These are phyloP conservation scores for Xenopus laevis DNA, from an alignment of 2,113 vertebrate species.

Conservation along the genomic window DNA sequence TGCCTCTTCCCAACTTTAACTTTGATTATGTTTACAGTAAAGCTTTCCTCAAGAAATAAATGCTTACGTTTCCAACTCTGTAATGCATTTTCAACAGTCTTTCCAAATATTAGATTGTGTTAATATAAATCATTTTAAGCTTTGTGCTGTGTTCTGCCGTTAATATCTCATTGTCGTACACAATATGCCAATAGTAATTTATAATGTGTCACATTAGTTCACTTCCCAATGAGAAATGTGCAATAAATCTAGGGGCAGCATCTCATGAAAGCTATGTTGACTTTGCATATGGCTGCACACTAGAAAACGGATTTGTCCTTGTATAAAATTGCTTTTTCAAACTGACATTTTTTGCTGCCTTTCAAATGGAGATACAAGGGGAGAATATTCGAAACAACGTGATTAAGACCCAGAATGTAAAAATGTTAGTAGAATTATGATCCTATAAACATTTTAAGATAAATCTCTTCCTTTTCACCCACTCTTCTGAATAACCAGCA, in stretches of 20 bases:
- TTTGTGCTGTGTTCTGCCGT: not conserved
- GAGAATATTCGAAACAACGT: no score
- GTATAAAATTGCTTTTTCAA: not conserved
- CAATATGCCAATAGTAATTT: not conserved
- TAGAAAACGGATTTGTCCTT: not conserved
- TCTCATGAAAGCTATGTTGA: not conserved
- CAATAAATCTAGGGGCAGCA: not conserved
- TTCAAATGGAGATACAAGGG: no score
- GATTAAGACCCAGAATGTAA: no score
- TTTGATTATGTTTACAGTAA: no score
- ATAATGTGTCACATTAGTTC: not conserved
- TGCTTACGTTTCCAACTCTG: not conserved
- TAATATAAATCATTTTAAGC: conserved; percentile 1
- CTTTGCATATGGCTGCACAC: not conserved
- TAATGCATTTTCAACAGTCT: not conserved
- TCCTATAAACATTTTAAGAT: no score
- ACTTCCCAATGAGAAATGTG: not conserved
- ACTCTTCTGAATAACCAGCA: no score
- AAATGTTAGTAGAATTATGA: no score
- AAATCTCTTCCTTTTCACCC: no score
- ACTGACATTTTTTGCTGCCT: not conserved
- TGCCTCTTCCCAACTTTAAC: no score
- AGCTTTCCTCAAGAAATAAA: no score
- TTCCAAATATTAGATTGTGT: not conserved
- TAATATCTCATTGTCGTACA: not conserved